A percentile compares a stretch with the other conserved stretches of the same genome.
Conservation (phyloP, 2,888 invertebrate species). For the Noctua fimbriata region DNA sequence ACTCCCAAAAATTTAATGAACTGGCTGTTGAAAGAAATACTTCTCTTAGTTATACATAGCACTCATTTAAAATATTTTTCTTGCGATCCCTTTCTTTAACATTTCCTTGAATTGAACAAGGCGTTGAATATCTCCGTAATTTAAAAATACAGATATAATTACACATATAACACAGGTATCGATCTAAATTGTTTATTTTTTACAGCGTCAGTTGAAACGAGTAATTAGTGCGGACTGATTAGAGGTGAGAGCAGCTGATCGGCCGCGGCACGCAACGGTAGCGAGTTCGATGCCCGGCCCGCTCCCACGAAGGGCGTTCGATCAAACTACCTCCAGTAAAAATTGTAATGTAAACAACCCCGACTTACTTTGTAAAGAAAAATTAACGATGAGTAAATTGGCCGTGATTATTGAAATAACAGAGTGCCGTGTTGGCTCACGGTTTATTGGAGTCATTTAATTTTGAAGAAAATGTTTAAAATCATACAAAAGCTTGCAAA, state of each 20-base stretch:
- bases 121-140: constrained; percentile 4
- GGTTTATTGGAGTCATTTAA: constrained; percentile 21
- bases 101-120: constrained; percentile 14
- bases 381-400: constrained; percentile 56
- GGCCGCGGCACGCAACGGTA: constrained; percentile 78
- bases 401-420: constrained; percentile 66
- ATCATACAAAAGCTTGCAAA: background rate
- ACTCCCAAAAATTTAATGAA: background rate
- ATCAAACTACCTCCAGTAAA: constrained; percentile 62
- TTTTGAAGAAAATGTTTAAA: constrained; percentile 24
- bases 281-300: constrained; percentile 76
- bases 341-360: constrained; percentile 69
- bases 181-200: constrained; percentile 56
- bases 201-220: constrained; percentile 65
- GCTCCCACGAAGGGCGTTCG: constrained; percentile 74
- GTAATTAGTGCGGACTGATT: constrained; percentile 82
- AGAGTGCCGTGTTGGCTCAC: constrained; percentile 22
- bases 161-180: constrained; percentile 43
- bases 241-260: constrained; percentile 77
- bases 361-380: constrained; percentile 63
- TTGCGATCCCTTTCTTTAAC: background rate
- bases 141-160: constrained; percentile 28
- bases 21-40: background rate
- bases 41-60: background rate
- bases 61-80: background rate